phyloP scores from a whole-genome alignment of 1,140 invertebrate species.

The Papilio dardanus region DNA sequence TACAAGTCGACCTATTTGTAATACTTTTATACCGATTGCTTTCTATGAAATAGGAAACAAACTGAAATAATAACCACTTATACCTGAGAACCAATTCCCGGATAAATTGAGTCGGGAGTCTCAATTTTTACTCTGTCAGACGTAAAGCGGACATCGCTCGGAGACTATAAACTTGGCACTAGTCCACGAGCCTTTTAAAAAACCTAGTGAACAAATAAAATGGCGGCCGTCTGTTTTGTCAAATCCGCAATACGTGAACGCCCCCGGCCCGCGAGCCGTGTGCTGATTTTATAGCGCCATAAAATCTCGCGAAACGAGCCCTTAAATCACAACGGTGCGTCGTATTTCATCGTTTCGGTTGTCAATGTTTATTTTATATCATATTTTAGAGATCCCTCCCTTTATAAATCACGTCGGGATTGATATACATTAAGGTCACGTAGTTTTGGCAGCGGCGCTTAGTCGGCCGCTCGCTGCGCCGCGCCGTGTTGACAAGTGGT shows the following conservation, averaged over 20 bases:
- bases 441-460: constrained; percentile 73
- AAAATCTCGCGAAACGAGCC: constrained; percentile 80
- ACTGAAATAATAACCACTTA: constrained; percentile 33
- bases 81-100: constrained; percentile 31
- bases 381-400: constrained; percentile 80
- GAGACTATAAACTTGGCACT: constrained; percentile 67
- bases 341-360: constrained; percentile 82
- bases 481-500: constrained; percentile 67
- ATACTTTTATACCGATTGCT: neutral
- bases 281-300: constrained; percentile 80
- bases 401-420: constrained; percentile 77
- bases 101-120: constrained; percentile 48
- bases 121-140: constrained; percentile 58
- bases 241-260: constrained; percentile 78
- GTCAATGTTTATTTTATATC: constrained; percentile 83
- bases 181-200: constrained; percentile 80
- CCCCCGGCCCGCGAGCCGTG: constrained; percentile 49
- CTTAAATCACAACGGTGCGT: constrained; percentile 79
- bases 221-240: constrained; percentile 80
- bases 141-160: constrained; percentile 52
- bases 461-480: constrained; percentile 52
- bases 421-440: constrained; percentile 81
- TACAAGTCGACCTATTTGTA: neutral
- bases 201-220: constrained; percentile 79
- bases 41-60: constrained; percentile 20